Conservation (phyloP, 2,888 invertebrate genomes). For the Amblyjoppa proteus region DNA sequence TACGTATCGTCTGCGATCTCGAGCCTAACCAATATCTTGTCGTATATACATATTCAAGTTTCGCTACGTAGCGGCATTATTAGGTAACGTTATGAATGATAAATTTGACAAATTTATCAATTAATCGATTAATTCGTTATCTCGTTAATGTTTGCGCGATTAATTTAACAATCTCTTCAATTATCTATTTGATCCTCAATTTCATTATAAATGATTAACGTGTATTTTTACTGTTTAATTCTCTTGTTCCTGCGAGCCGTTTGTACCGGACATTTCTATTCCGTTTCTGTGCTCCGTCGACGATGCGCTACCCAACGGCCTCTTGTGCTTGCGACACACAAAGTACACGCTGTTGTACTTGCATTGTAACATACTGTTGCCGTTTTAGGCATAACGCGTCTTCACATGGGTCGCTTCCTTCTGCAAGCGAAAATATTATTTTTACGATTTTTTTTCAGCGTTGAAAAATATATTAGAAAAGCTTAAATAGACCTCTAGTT, state of each 20-base stretch:
- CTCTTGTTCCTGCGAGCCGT: conserved; percentile 79
- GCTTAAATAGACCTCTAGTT: conserved; percentile 87
- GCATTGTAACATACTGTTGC: conserved; percentile 96
- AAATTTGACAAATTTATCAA: conserved; percentile 29
- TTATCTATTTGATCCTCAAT: conserved; percentile 61
- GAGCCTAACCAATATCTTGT: conserved; percentile 64
- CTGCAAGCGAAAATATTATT: conserved; percentile 84
- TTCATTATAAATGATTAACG: conserved; percentile 16
- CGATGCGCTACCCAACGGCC: conserved; percentile 68
- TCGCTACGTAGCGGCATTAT: conserved; percentile 21
- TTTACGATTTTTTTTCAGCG: background rate
- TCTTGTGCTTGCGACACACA: conserved; percentile 92
- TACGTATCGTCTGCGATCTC: conserved; percentile 41
- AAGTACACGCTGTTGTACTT: conserved; percentile 97
- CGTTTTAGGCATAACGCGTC: conserved; percentile 97
- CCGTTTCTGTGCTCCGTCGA: conserved; percentile 77
- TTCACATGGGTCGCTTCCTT: conserved; percentile 92
- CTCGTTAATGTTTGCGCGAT: conserved; percentile 30
- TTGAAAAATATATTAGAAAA: conserved; percentile 11
- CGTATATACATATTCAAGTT: conserved; percentile 60
- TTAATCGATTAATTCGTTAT: conserved; percentile 1
- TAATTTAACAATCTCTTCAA: conserved; percentile 27
- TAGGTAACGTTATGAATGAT: conserved; percentile 14
- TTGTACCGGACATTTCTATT: conserved; percentile 72
- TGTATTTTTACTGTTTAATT: conserved; percentile 58